Percentiles rank a stretch among this genome's conserved stretches.
Evolutionary conservation across 2,888 invertebrate species (phyloP).

Genomic region (Apamea crenata): DNA sequence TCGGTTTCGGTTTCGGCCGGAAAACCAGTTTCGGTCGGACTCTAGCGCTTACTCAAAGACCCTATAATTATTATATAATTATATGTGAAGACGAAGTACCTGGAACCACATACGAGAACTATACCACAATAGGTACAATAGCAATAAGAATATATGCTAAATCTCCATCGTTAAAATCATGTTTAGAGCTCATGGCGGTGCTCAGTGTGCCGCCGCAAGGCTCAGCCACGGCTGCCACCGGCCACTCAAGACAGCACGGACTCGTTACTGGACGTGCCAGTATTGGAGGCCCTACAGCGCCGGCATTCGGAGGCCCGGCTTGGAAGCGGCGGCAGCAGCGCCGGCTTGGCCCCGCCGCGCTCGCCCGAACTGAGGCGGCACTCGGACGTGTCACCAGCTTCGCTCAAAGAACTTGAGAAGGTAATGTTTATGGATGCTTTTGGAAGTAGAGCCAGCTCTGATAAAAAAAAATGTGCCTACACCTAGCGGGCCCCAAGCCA

Average conservation of each 20-base stretch:
- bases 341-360: constrained; percentile 95
- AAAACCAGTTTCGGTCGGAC: too few species aligned
- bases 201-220: constrained; percentile 96
- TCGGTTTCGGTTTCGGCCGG: too few species aligned
- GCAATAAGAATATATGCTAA: background rate
- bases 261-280: constrained; percentile 94
- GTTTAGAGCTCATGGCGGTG: constrained; percentile 95
- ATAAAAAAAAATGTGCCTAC: background rate
- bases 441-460: background rate
- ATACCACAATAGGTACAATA: background rate
- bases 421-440: constrained; percentile 86
- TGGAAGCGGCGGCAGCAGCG: constrained; percentile 87
- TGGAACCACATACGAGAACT: too few species aligned
- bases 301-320: constrained; percentile 94
- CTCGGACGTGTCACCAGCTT: constrained; percentile 96
- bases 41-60: too few species aligned
- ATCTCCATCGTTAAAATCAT: background rate
- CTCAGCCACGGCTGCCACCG: constrained; percentile 94
- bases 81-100: too few species aligned
- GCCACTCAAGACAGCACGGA: constrained; percentile 96
- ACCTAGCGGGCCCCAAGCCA: background rate
- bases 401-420: constrained; percentile 96
- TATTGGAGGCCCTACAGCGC: constrained; percentile 94
- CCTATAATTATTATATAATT: too few species aligned
- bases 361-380: constrained; percentile 95